Conservation (phyloP, 2,113 vertebrate genomes). For the Girardinichthys multiradiatus region DNA sequence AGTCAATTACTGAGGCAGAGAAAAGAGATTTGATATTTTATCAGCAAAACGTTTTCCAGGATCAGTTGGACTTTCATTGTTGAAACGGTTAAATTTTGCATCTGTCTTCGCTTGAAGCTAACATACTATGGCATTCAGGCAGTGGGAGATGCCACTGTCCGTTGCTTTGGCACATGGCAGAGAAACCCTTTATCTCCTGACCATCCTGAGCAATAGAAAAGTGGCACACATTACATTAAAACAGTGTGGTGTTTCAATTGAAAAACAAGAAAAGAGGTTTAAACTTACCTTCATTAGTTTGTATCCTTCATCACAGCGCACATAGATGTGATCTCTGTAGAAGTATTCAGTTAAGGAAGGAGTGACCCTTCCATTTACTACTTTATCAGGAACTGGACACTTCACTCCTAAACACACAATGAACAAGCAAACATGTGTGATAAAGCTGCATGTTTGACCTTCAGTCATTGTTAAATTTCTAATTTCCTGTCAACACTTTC, state of each 20-base stretch:
- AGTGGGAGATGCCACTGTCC: conserved; percentile 75
- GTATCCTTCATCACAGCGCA: conserved; percentile 77
- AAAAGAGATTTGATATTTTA: neutral
- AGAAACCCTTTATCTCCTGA: conserved; percentile 67
- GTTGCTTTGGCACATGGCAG: conserved; percentile 69
- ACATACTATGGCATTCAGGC: conserved; percentile 79
- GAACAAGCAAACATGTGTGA: conserved; percentile 3
- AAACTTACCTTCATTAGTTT: conserved; percentile 77
- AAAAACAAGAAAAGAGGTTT: neutral
- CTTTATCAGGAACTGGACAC: conserved; percentile 58
- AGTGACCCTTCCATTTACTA: conserved; percentile 72
- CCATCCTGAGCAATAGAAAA: conserved; percentile 49
- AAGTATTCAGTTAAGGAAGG: conserved; percentile 67
- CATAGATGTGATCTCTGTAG: conserved; percentile 78
- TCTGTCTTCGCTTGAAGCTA: neutral
- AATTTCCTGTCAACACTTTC: neutral
- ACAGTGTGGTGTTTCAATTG: neutral
- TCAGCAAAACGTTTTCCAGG: neutral
- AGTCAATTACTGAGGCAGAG: conserved; percentile 74
- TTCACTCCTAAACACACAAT: conserved; percentile 66
- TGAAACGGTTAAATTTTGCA: neutral
- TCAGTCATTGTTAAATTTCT: neutral
- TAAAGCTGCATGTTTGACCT: neutral
- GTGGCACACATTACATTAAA: neutral
- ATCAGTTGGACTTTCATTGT: neutral